Evolutionary conservation across 2,113 vertebrate genomes (phyloP), one percentile per base, ranked within the genome.

Genomic region (Ptyas mucosa): DNA sequence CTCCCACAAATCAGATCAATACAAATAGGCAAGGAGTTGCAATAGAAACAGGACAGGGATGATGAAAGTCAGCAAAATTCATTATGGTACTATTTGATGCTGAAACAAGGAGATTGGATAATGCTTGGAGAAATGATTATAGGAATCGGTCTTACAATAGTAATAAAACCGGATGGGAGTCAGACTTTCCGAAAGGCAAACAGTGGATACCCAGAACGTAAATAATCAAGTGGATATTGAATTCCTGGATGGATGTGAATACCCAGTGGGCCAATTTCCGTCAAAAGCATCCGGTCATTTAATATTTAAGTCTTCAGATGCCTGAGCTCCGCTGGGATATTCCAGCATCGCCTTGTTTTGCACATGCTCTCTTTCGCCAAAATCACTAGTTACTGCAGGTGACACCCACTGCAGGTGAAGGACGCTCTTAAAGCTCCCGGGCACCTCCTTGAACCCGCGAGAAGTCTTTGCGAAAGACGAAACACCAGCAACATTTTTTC

Each of bases 401-500:
- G 23, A 3, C 39, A 87, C 26, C 49, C 43, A 15, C 14, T 51
- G 86, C 86, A 87, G 24, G 23, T 8, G 46, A 15, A 51, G 23
- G 26, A 9, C 34, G 18, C 34, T 21, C 34, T 43, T 39, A 39
- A 39, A 7, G 34, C 34, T 81, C n/a, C 15, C 0, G n/a, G 29
- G n/a, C 69, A 18, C 69, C 4, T 14, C 26, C 43, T 87, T 8
- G 86, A 21, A 12, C 14, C 24, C 5, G 12, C 46, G 12, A 52
- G 26, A 26, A 26, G 49, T 7, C 46, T 14, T 3, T 20, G 93
- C 55, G 26, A 94, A 94, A 3, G 24, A 34, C 93, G 95, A 95
- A 96, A 87, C 95, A 94, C 95, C 81, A 95, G 95, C 46, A 92
- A 93, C 92, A 85, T 85, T 6, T 93, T 95, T 89, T 89, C 90